Percentiles rank a stretch among this genome's conserved stretches.
These are phyloP conservation scores for Aproaerema taeniolella DNA, from an alignment of 2,888 invertebrate species.

Conservation along the genomic window DNA sequence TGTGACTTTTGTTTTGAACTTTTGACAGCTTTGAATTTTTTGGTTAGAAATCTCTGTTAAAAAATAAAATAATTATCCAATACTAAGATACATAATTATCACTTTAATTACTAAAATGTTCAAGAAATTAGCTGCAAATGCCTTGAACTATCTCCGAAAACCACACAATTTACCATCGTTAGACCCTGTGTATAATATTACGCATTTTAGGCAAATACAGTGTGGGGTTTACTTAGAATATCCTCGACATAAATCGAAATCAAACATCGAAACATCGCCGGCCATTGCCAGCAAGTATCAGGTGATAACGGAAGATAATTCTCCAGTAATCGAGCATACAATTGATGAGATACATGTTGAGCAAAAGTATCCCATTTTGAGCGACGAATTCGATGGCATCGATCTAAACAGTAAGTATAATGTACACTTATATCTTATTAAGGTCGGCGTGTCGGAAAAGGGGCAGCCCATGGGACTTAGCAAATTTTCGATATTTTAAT, in stretches of 20 bases:
- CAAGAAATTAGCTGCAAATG: slow-evolving; percentile 25
- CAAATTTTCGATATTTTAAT: too few relatives aligned
- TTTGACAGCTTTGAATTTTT: too few relatives aligned
- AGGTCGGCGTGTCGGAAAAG: not conserved
- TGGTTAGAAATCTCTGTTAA: too few relatives aligned
- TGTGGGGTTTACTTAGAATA: slow-evolving; percentile 48
- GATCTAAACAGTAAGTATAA: slow-evolving; percentile 78
- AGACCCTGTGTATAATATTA: slow-evolving; percentile 27
- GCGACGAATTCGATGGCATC: slow-evolving; percentile 80
- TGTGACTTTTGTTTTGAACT: too few relatives aligned
- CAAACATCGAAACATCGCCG: slow-evolving; percentile 52
- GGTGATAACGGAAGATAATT: slow-evolving; percentile 83
- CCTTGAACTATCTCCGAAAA: slow-evolving; percentile 17
- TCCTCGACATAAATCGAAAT: slow-evolving; percentile 54
- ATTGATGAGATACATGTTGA: slow-evolving; percentile 78
- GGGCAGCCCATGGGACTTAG: too few relatives aligned
- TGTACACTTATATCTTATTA: not conserved
- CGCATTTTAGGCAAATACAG: slow-evolving; percentile 46
- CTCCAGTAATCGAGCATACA: slow-evolving; percentile 83
- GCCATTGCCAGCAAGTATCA: slow-evolving; percentile 80
- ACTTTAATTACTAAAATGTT: too few relatives aligned
- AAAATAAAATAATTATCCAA: too few relatives aligned
- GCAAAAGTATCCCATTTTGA: slow-evolving; percentile 47
- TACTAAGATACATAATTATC: too few relatives aligned
- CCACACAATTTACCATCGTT: slow-evolving; percentile 8